A percentile compares a stretch with the other conserved stretches of the same genome.
These are phyloP conservation scores for Porites rus DNA, from an alignment of 92 coral and sea anemone genomes.

Conservation along the genomic window DNA sequence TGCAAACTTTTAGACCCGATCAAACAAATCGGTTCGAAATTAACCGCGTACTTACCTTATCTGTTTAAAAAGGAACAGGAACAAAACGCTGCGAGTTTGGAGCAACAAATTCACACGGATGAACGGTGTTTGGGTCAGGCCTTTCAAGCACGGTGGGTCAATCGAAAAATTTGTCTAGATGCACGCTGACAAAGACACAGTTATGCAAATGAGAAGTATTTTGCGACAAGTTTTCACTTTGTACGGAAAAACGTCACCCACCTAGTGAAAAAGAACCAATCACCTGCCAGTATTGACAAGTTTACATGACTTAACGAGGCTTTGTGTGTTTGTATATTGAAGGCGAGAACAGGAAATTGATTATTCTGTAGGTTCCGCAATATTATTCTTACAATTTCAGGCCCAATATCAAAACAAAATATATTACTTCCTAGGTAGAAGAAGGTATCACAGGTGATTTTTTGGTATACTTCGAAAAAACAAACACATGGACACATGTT, in stretches of 20 bases:
- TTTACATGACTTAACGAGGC: constrained; percentile 12
- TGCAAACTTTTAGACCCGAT: constrained; percentile 20
- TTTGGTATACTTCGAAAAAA: neutral
- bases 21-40: constrained; percentile 11
- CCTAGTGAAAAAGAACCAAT: constrained; percentile 8
- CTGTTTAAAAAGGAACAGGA: neutral
- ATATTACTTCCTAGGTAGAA: neutral
- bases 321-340: constrained; percentile 23
- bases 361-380: neutral
- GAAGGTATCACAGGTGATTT: neutral
- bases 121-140: constrained; percentile 22
- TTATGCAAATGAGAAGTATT: constrained; percentile 38
- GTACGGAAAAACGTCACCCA: constrained; percentile 24
- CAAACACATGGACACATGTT: neutral
- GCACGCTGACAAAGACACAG: constrained; percentile 30
- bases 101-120: constrained; percentile 14
- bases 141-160: constrained; percentile 10
- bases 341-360: constrained; percentile 29
- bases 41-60: constrained; percentile 11
- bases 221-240: constrained; percentile 32
- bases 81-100: neutral
- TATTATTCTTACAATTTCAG: neutral
- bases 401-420: constrained; percentile 3
- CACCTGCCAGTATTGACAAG: constrained; percentile 6
- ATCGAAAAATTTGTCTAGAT: constrained; percentile 6